Conservation (phyloP, 2,888 invertebrate genomes). For the Zootermopsis nevadensis region DNA sequence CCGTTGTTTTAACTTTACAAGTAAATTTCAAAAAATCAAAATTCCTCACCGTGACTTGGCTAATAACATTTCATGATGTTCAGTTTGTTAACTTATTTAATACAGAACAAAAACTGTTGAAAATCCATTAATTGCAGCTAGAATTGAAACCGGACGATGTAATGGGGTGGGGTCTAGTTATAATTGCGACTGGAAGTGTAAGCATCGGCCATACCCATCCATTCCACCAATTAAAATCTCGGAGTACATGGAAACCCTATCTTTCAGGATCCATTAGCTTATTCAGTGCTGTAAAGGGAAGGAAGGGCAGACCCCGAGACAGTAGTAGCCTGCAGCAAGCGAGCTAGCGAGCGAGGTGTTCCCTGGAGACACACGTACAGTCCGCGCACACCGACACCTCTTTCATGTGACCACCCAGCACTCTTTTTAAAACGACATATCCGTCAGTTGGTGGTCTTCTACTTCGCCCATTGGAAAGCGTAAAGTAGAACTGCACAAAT, state of each 20-base stretch:
- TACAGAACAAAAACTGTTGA: constrained; percentile 41
- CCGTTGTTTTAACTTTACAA: not conserved
- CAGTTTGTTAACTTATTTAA: constrained; percentile 43
- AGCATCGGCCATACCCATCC: constrained; percentile 36
- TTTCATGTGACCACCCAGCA: not conserved
- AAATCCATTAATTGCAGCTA: constrained; percentile 38
- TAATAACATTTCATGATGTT: constrained; percentile 29
- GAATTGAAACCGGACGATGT: constrained; percentile 8
- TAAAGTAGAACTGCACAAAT: no score
- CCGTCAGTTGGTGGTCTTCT: no score
- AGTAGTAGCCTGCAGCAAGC: constrained; percentile 32
- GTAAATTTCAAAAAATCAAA: not conserved
- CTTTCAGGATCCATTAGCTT: constrained; percentile 47
- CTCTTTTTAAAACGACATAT: not conserved
- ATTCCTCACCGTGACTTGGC: constrained; percentile 14
- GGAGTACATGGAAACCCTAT: constrained; percentile 45
- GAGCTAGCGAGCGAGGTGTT: constrained; percentile 11
- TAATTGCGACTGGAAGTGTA: constrained; percentile 40
- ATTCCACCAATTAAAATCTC: constrained; percentile 42
- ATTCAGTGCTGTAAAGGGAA: constrained; percentile 24
- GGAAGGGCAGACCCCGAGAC: constrained; percentile 4
- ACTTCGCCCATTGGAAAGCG: no score
- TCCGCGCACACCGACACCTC: not conserved
- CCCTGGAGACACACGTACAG: constrained; percentile 18
- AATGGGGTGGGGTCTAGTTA: constrained; percentile 28